Percentiles rank a stretch among this genome's conserved stretches.
phyloP scores from a whole-genome alignment of 2,113 vertebrate species.

The Myrmophylax atrothorax region DNA sequence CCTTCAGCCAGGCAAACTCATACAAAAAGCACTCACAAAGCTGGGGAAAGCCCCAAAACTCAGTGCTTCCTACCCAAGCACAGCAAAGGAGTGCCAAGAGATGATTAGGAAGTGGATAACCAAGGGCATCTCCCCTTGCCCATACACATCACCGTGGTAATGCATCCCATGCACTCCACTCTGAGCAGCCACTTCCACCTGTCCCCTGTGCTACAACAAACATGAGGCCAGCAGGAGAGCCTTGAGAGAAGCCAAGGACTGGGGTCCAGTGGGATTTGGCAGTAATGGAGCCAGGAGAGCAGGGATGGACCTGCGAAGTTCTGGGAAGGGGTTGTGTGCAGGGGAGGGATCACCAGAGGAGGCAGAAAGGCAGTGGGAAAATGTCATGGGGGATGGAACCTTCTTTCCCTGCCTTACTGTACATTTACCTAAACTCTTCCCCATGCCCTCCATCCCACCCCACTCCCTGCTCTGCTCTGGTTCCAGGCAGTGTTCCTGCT shows the following conservation, averaged over 20 bases:
- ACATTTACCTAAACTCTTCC: background rate
- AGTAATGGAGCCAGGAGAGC: background rate
- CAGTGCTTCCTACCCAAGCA: background rate
- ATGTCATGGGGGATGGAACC: background rate
- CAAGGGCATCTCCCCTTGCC: background rate
- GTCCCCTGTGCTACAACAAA: background rate
- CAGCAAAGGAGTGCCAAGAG: background rate
- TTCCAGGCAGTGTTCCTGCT: background rate
- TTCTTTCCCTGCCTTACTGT: background rate
- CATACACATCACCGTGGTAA: background rate
- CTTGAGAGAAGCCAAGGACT: background rate
- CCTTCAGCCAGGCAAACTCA: background rate
- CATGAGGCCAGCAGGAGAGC: background rate
- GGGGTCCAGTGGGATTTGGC: accelerated
- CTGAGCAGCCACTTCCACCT: background rate
- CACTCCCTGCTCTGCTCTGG: background rate
- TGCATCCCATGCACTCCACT: accelerated
- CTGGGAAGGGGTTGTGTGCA: background rate
- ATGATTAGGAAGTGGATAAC: background rate
- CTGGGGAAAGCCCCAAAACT: background rate
- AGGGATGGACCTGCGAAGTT: accelerated
- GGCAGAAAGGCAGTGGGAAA: background rate
- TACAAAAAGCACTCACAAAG: background rate
- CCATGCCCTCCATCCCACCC: background rate
- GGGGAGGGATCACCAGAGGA: background rate